Base-by-base conservation (phyloP, 1,140 invertebrate species). In the Bombus pyrosoma region DNA sequence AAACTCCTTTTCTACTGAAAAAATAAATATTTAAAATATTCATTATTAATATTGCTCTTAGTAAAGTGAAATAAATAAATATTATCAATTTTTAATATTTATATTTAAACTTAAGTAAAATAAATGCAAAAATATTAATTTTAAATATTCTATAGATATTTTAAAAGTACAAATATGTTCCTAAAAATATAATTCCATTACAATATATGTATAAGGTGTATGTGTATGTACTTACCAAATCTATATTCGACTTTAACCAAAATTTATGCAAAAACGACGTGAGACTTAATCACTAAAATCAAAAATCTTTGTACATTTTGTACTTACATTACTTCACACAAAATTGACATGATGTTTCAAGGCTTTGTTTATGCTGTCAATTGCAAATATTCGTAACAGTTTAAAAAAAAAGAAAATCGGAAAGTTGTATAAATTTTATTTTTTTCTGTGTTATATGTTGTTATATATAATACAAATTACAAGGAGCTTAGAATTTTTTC, bases 321-420 rank as follows among this genome's bases (percentile, higher is more conserved):
- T 32, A 69, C 47, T 83, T 34, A 83, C 25, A 62, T 37, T 66
- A 34, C 10, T 79, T 66, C 57, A 34, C 18, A 76, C 0, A 83
- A 53, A 78, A 87, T 47, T 80, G 53, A 57, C 39, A 75, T n/a
- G 25, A 37, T 85, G 22, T 37, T 1, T 66, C 57, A 75, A 53
- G 6, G 18, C 39, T 25, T 76, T 57, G 34, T 59, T 71, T 78
- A 78, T 10, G 39, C 18, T 41, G 73, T 72, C 66, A 82, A 78
- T 81, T 77, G 9, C 18, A 73, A 86, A 77, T 53, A 68, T 87
- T 66, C 28, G 32, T n/a, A n/a, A 66, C 3, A 18, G 15, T 66
- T 78, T 41, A 86, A 82, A 77, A 84, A 84, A 80, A 81, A 71
- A 77, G 66, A 84, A 72, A 3, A 71, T 80, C 69, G 22, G 6